Base-by-base conservation (phyloP, 2,888 invertebrate species). In the Byasa hedistus region DNA sequence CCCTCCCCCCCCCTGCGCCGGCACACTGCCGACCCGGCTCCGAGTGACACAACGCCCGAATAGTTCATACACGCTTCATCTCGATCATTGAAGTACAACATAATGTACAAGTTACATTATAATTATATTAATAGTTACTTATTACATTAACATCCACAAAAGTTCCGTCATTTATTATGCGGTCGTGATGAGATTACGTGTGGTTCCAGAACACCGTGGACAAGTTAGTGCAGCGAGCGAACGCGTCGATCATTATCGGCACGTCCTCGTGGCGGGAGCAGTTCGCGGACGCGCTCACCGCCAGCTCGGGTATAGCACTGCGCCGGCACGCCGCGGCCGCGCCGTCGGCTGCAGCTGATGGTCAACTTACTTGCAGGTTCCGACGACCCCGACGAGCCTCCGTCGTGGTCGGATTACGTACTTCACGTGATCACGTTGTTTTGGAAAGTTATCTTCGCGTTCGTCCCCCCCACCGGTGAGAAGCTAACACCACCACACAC, bases 191-290 rank as follows among this genome's bases (percentile, higher is more conserved):
- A 32, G 32, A 10, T 32, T 32, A 32, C 32, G n/a, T 5, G 22
- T 27, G 24, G 21, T 61, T 61, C 15, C 93, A 98, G 97, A 98
- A 97, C 84, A 98, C 98, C 55, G 99, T 99, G 70, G 99, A 99
- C 92, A 98, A 99, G 88, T 94, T 99, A 86, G 96, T 99, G 74
- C 98, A 99, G 92, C 95, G 98, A 83, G 98, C 99, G 70, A 99
- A 99, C 87, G 96, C 98, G 57, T 98, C 99, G 22, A 94, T 99
- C 71, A 94, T 99, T 71, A 95, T 96, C 74, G 96, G 99, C 69
- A 98, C 99, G 22, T 98, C 98, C n/a, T 98, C 98, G 0, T 99
- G 99, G 99, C 97, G 96, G 85, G 99, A 99, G 82, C 99, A 99
- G 90, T 99, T 99, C 85, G 93, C 96, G 78, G 99, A 99, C 88